Evolutionary conservation across 2,888 invertebrate species (phyloP), one percentile per base, ranked within the genome.

Genomic region (Agonopterix arenella): DNA sequence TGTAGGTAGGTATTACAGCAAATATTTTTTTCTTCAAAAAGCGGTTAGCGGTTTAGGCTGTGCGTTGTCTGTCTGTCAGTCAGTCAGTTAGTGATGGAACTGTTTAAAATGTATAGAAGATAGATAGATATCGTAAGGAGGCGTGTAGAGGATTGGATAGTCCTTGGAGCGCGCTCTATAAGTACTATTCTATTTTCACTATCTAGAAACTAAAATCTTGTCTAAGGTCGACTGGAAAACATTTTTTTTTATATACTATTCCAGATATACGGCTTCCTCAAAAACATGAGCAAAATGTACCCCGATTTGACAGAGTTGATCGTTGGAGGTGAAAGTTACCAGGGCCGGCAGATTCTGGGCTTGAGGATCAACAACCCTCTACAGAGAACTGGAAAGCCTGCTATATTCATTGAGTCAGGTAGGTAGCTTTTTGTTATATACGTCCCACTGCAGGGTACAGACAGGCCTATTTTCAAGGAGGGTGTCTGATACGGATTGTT

Each of bases 321-420:
- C 5, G 84, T 85, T 7, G 91, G 84, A 8, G 93, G 93, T 0
- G 68, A 78, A 46, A 90, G 91, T 16, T 92, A 91, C 62, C 90
- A 94, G 63, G 90, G 91, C 0, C 89, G 93, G 10, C 66, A 89
- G 13, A 91, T 93, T 56, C 71, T 90, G 44, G 93, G 93, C 0
- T 71, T 93, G 0, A 89, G 62, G 76, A 92, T 77, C 57, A 90
- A 65, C 68, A 89, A 66, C 0, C 78, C 73, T 0, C 55, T 61
- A 0, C 55, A 57, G 60, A 50, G 76, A 40, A 80, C 77, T 50
- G 74, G 79, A 7, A 91, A 90, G 58, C 91, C 89, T 10, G 91
- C 80, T 0, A 80, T 93, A 50, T 91, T 93, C 55, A 80, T 93
- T 50, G 93, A 93, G 66, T 91, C 90, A 50, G 93, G 92, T 78